These are phyloP conservation scores for Drosophila sucinea DNA, from an alignment of 1,140 invertebrate genomes.

Conservation along the genomic window DNA sequence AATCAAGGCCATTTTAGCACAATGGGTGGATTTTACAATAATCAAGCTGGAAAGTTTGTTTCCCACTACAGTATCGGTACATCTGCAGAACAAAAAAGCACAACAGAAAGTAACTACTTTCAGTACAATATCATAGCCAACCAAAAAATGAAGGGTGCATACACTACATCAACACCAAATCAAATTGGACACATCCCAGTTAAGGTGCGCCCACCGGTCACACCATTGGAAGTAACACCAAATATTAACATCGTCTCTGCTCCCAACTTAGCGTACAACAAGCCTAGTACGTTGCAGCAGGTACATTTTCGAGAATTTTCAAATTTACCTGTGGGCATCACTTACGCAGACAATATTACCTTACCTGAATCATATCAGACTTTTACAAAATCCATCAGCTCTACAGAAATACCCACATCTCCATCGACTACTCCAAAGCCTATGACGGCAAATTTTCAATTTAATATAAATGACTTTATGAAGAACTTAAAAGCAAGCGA, in stretches of 20 bases:
- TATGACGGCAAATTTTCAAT: slow-evolving; percentile 56
- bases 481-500: slow-evolving; percentile 69
- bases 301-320: slow-evolving; percentile 49
- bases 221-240: slow-evolving; percentile 58
- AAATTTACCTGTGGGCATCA: slow-evolving; percentile 57
- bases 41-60: slow-evolving; percentile 58
- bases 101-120: slow-evolving; percentile 80
- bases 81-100: slow-evolving; percentile 27
- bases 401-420: slow-evolving; percentile 33
- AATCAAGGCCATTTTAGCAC: slow-evolving; percentile 77
- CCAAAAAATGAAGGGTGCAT: slow-evolving; percentile 76
- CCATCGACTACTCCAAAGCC: slow-evolving; percentile 38
- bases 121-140: slow-evolving; percentile 77
- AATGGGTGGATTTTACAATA: slow-evolving; percentile 85
- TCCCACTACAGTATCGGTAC: slow-evolving; percentile 72
- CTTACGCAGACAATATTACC: slow-evolving; percentile 55
- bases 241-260: slow-evolving; percentile 69
- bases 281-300: slow-evolving; percentile 40
- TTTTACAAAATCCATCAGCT: slow-evolving; percentile 54
- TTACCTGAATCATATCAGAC: slow-evolving; percentile 73
- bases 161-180: slow-evolving; percentile 49
- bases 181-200: slow-evolving; percentile 49
- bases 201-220: slow-evolving; percentile 54
- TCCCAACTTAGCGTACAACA: slow-evolving; percentile 60
- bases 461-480: slow-evolving; percentile 77